Conservation (phyloP, 1,140 invertebrate species). For the Matsumurasca onukii region DNA sequence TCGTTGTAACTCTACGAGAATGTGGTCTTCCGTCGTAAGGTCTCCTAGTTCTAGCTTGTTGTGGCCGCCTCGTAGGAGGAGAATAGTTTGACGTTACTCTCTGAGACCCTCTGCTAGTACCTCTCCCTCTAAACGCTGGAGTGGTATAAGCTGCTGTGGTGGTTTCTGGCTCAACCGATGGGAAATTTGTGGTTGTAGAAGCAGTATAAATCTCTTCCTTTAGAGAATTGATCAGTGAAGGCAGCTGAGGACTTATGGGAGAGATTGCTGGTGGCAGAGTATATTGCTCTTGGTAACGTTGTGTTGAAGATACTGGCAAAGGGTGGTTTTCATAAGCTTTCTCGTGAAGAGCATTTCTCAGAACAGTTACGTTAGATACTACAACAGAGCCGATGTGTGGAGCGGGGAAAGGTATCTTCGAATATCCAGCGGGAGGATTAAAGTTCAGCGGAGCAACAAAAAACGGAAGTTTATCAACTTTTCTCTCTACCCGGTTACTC, state of each 20-base stretch:
- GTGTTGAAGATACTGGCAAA: background rate
- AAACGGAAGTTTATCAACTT: conserved; percentile 72
- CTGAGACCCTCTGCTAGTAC: conserved; percentile 31
- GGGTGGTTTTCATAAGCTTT: conserved; percentile 24
- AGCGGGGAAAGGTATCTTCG: conserved; percentile 78
- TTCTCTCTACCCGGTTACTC: conserved; percentile 66
- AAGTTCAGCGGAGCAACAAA: conserved; percentile 83
- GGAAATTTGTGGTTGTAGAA: conserved; percentile 20
- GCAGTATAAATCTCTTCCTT: conserved; percentile 36
- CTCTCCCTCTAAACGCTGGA: conserved; percentile 27
- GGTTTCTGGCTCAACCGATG: background rate
- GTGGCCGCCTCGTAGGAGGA: background rate
- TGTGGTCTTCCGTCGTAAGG: conserved; percentile 23
- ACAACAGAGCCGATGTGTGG: conserved; percentile 84
- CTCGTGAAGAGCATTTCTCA: conserved; percentile 33
- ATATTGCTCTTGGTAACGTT: conserved; percentile 27
- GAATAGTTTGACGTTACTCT: conserved; percentile 23
- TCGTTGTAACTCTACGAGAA: conserved; percentile 25
- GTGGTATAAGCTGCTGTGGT: conserved; percentile 32
- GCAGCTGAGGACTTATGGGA: conserved; percentile 36
- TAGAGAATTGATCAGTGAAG: conserved; percentile 37
- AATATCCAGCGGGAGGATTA: conserved; percentile 73
- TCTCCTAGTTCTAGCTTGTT: conserved; percentile 28
- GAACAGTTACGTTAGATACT: conserved; percentile 48
- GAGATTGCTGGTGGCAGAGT: conserved; percentile 37